Conservation (phyloP, 2,113 vertebrate genomes). For the Tyto alba region DNA sequence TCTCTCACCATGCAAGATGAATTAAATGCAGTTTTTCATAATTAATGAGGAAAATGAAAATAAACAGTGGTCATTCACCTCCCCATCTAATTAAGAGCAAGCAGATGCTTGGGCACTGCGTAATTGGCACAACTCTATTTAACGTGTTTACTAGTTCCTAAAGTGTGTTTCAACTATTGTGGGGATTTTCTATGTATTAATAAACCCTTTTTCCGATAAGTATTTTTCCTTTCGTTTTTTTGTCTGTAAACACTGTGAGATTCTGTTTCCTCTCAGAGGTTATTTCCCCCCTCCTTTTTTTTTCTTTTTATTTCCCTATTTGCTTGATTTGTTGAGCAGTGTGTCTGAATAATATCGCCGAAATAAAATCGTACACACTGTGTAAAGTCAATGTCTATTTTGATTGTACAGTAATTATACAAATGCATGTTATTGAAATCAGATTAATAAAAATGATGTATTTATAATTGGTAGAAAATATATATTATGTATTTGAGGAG, state of each 20-base stretch:
- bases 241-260: slow-evolving; percentile 70
- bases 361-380: slow-evolving; percentile 72
- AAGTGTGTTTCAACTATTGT: slow-evolving; percentile 79
- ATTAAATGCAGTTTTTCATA: slow-evolving; percentile 96
- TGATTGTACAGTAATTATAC: slow-evolving; percentile 75
- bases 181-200: slow-evolving; percentile 73
- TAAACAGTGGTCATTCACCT: slow-evolving; percentile 87
- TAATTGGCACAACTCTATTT: slow-evolving; percentile 78
- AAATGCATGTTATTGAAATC: slow-evolving; percentile 78
- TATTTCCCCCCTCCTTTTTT: background rate
- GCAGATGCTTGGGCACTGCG: slow-evolving; percentile 76
- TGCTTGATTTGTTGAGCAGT: slow-evolving; percentile 68
- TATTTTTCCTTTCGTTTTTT: slow-evolving; percentile 60
- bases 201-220: slow-evolving; percentile 68
- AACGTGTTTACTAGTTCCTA: slow-evolving; percentile 77
- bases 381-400: slow-evolving; percentile 74
- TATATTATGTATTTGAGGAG: slow-evolving; percentile 71
- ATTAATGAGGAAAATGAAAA: slow-evolving; percentile 89
- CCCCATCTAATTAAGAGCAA: slow-evolving; percentile 83
- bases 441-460: slow-evolving; percentile 72
- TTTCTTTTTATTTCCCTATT: slow-evolving; percentile 32
- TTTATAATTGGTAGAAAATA: slow-evolving; percentile 74
- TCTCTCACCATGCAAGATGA: slow-evolving; percentile 94
- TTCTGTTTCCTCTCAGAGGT: slow-evolving; percentile 58
- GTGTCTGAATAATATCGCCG: slow-evolving; percentile 66